phyloP scores from a whole-genome alignment of 1,140 invertebrate genomes.

The Lucilia sericata region DNA sequence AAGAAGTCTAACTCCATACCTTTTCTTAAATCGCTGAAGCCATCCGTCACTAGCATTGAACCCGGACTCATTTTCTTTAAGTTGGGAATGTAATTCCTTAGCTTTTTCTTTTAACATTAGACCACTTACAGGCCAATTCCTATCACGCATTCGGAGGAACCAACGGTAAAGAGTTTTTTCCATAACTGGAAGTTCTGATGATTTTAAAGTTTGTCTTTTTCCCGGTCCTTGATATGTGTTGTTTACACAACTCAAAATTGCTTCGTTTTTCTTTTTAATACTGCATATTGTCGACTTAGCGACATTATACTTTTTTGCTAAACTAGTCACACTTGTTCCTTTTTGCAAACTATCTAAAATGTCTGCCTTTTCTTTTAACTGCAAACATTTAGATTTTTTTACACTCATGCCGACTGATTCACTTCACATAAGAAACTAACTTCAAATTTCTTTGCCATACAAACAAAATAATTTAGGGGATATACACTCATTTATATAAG shows the following conservation, averaged over 20 bases:
- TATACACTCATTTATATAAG: no score
- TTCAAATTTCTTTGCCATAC: no score
- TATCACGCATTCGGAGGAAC: neutral
- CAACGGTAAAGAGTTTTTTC: neutral
- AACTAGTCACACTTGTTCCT: neutral
- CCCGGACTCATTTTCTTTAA: neutral
- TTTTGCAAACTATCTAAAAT: no score
- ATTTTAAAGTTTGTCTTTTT: neutral
- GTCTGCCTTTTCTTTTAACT: no score
- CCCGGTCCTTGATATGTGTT: neutral
- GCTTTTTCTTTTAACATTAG: conserved; percentile 28
- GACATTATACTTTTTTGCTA: conserved; percentile 12
- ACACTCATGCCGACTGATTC: no score
- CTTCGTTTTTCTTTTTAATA: neutral
- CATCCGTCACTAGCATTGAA: conserved; percentile 35
- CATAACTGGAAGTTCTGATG: neutral
- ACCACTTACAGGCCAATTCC: conserved; percentile 5
- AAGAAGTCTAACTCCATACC: conserved; percentile 25
- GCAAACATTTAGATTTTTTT: no score
- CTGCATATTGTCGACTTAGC: neutral
- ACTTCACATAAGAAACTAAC: no score
- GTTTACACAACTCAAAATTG: neutral
- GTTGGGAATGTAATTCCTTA: conserved; percentile 29
- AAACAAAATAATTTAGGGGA: no score
- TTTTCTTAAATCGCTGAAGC: conserved; percentile 27